Evolutionary conservation across 2,888 invertebrate genomes (phyloP).

Genomic region (Automeris io): DNA sequence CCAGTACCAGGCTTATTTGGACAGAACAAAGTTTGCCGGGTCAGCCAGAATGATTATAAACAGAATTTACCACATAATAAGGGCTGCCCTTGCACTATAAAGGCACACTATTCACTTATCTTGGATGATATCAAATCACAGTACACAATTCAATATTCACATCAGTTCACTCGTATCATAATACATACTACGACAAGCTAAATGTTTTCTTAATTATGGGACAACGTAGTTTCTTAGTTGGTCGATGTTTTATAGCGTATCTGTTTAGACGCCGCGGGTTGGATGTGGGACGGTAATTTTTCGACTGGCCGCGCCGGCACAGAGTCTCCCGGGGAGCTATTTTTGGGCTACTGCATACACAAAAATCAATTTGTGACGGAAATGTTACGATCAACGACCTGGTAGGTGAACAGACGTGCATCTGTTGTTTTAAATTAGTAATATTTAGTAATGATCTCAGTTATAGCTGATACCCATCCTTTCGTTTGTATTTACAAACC

Average conservation of each 20-base stretch:
- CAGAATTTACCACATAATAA: constrained; percentile 39
- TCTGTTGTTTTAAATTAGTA: constrained; percentile 4
- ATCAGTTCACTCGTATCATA: constrained; percentile 6
- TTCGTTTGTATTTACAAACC: too few species aligned
- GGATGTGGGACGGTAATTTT: constrained; percentile 38
- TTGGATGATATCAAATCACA: constrained; percentile 49
- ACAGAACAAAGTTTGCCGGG: too few species aligned
- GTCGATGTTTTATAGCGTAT: constrained; percentile 31
- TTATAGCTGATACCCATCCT: too few species aligned
- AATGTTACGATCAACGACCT: constrained; percentile 76
- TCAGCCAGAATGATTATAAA: too few species aligned
- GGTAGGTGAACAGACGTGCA: constrained; percentile 37
- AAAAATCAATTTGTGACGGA: constrained; percentile 69
- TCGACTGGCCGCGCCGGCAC: constrained; percentile 48
- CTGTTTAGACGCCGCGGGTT: constrained; percentile 42
- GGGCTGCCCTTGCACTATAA: constrained; percentile 39
- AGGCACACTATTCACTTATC: constrained; percentile 46
- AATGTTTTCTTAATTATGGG: too few species aligned
- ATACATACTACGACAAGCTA: too few species aligned
- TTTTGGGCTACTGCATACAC: constrained; percentile 69
- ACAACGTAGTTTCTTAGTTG: too few species aligned
- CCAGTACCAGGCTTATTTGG: too few species aligned
- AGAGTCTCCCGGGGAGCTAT: constrained; percentile 70
- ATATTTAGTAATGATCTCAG: too few species aligned
- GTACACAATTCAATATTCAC: constrained; percentile 31